Evolutionary conservation across 1,140 invertebrate species (phyloP).

Genomic region (Drosophila willistoni): DNA sequence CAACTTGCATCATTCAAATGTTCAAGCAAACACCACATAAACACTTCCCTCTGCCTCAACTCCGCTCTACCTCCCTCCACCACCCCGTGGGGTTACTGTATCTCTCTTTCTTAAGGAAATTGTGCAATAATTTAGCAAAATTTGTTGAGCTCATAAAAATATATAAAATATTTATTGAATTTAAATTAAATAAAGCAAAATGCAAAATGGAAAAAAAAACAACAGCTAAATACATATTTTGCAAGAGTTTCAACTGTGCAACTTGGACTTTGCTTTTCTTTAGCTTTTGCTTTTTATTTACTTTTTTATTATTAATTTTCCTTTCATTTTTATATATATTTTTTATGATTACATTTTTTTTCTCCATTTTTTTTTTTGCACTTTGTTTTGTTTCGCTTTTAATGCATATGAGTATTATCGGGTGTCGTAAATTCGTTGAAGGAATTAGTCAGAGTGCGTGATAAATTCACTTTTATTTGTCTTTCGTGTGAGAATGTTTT

Average conservation of each 20-base stretch:
- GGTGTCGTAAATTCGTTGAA: constrained; percentile 63
- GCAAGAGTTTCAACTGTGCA: constrained; percentile 28
- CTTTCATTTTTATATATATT: background rate
- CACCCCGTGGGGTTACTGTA: background rate
- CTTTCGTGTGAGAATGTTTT: constrained; percentile 75
- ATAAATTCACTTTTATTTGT: constrained; percentile 79
- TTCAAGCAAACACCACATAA: constrained; percentile 47
- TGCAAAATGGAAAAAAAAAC: constrained; percentile 31
- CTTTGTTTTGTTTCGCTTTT: constrained; percentile 16
- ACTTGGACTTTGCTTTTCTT: constrained; percentile 35
- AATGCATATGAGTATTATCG: constrained; percentile 52
- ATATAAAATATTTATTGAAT: constrained; percentile 76
- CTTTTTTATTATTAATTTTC: constrained; percentile 12
- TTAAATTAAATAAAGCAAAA: constrained; percentile 49
- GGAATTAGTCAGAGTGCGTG: constrained; percentile 76
- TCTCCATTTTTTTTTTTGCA: constrained; percentile 16
- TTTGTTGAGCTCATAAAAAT: constrained; percentile 59
- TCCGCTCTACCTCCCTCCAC: background rate
- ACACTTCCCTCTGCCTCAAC: background rate
- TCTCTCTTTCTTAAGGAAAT: constrained; percentile 7
- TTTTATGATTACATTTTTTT: constrained; percentile 20
- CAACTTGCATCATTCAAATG: constrained; percentile 48
- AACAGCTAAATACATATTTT: constrained; percentile 48
- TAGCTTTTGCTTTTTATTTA: constrained; percentile 21
- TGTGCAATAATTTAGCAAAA: constrained; percentile 68